Evolutionary conservation across 2,888 invertebrate species (phyloP).

Genomic region (Alcis repandata): DNA sequence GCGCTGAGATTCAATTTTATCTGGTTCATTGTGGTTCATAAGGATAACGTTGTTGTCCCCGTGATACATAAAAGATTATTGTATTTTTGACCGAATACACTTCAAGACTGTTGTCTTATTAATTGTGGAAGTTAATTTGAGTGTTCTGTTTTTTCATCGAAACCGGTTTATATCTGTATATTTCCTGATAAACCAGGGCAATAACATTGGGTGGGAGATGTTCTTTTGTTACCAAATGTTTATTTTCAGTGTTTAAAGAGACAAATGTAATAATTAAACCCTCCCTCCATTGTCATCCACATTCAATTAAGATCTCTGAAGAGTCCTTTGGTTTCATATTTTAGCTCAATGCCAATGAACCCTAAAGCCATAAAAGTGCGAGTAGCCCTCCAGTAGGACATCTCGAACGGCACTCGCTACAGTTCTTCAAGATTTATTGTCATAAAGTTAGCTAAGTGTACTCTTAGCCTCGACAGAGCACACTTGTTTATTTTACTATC

Average conservation of each 20-base stretch:
- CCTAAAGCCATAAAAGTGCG: slow-evolving; percentile 39
- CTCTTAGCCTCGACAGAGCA: slow-evolving; percentile 26
- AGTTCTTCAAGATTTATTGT: slow-evolving; percentile 46
- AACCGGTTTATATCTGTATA: too few species aligned
- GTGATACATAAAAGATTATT: background rate
- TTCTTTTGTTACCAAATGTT: too few species aligned
- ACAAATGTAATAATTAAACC: too few species aligned
- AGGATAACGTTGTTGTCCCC: background rate
- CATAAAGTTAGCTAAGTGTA: slow-evolving; percentile 44
- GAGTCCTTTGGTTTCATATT: background rate
- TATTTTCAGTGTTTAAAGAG: too few species aligned
- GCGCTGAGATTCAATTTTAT: slow-evolving; percentile 11
- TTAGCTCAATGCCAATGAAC: slow-evolving; percentile 18
- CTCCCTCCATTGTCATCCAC: too few species aligned
- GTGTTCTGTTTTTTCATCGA: too few species aligned
- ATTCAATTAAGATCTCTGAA: too few species aligned
- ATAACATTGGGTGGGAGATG: too few species aligned
- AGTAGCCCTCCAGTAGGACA: slow-evolving; percentile 39
- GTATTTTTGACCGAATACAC: slow-evolving; percentile 1
- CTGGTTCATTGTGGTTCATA: slow-evolving; percentile 2
- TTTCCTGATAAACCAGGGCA: too few species aligned
- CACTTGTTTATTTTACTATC: slow-evolving; percentile 43
- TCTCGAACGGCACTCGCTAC: slow-evolving; percentile 43
- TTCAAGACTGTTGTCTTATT: background rate
- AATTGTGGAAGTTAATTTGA: too few species aligned